Evolutionary conservation across 2,113 vertebrate species (phyloP).

Genomic region (Megaceryle torquata): DNA sequence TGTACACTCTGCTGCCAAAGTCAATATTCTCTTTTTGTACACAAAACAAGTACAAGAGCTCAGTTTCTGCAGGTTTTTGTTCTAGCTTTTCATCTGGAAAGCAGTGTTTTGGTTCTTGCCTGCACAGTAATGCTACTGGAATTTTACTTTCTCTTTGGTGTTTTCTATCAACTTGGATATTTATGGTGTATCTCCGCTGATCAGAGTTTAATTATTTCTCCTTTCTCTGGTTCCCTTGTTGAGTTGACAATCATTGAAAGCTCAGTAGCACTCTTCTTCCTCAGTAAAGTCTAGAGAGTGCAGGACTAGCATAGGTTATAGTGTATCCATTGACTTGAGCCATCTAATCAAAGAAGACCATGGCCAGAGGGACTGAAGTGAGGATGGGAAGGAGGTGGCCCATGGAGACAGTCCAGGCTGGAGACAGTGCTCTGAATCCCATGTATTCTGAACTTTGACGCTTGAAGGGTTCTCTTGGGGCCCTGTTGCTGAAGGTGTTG

Average conservation of each 20-base stretch:
- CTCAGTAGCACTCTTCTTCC: neutral
- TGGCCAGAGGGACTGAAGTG: neutral
- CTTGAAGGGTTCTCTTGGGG: neutral
- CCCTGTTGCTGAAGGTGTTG: neutral
- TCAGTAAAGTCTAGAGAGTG: neutral
- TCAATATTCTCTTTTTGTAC: neutral
- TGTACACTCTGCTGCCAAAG: neutral
- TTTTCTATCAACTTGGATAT: neutral
- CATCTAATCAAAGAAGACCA: neutral
- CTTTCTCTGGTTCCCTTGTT: neutral
- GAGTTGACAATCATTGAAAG: neutral
- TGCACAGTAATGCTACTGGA: neutral
- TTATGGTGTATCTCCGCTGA: neutral
- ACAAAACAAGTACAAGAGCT: neutral
- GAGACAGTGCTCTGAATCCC: neutral
- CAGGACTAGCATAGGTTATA: neutral
- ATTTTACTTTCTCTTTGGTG: neutral
- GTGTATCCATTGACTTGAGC: neutral
- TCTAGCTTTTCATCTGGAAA: neutral
- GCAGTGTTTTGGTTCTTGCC: neutral
- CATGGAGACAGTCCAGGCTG: neutral
- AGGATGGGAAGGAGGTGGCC: neutral
- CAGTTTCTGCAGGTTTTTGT: neutral
- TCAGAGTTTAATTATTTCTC: neutral
- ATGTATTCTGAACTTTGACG: neutral